phyloP scores from a whole-genome alignment of 2,888 invertebrate genomes.

The Drosophila putrida region DNA sequence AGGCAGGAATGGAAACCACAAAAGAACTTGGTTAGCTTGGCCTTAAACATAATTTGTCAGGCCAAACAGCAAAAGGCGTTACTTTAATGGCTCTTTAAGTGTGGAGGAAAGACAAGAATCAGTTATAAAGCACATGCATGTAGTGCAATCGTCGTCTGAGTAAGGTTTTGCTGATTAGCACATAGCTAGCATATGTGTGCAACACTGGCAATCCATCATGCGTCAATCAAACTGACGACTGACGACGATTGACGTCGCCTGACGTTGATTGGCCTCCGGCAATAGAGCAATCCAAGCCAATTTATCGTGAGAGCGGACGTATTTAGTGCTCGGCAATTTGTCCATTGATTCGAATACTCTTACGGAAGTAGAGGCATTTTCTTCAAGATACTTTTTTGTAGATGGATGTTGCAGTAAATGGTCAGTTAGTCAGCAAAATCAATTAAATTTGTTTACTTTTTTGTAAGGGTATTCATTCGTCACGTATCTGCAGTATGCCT shows the following conservation, averaged over 20 bases:
- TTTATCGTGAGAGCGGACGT: neutral
- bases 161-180: conserved; percentile 41
- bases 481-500: neutral
- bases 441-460: neutral
- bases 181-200: conserved; percentile 20
- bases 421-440: neutral
- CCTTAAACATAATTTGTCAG: conserved; percentile 67
- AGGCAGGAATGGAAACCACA: conserved; percentile 22
- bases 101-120: conserved; percentile 8
- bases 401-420: neutral
- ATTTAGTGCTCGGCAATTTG: conserved; percentile 44
- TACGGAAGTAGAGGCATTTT: too few species aligned
- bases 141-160: conserved; percentile 8
- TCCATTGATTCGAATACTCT: conserved; percentile 21
- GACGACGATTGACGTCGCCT: conserved; percentile 30
- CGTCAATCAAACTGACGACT: conserved; percentile 33
- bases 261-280: conserved; percentile 62
- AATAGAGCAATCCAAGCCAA: conserved; percentile 17
- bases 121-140: conserved; percentile 1
- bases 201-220: conserved; percentile 49
- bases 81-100: conserved; percentile 60
- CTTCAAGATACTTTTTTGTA: too few species aligned
- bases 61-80: conserved; percentile 27
- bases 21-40: conserved; percentile 57
- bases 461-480: conserved; percentile 9